Evolutionary conservation across 2,113 vertebrate species (phyloP).

Genomic region (Bucco capensis): DNA sequence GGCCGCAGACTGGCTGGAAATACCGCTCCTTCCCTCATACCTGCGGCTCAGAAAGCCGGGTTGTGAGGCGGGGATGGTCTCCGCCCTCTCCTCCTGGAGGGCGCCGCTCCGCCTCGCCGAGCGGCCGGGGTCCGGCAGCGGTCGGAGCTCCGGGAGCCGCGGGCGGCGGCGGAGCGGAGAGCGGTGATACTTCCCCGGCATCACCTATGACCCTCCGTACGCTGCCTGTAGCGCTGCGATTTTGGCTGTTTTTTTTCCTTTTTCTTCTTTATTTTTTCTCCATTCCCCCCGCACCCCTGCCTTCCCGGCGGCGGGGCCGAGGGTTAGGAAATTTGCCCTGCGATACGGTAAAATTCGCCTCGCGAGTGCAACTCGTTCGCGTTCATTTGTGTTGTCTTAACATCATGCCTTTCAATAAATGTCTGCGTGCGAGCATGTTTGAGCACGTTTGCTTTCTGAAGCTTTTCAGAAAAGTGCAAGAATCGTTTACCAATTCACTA

Average conservation of each 20-base stretch:
- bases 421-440: not conserved
- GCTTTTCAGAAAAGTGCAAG: not conserved
- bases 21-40: not conserved
- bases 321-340: not conserved
- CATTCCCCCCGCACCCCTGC: too few species aligned
- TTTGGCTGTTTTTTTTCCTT: not conserved
- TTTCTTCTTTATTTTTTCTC: rapidly evolving
- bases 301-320: not conserved
- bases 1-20: not conserved
- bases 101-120: not conserved
- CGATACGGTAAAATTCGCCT: not conserved
- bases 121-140: not conserved
- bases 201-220: not conserved
- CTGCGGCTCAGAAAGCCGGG: not conserved
- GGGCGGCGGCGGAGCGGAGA: not conserved
- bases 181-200: not conserved
- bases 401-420: not conserved
- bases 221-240: not conserved
- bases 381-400: not conserved
- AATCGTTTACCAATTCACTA: not conserved
- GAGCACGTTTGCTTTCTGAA: not conserved
- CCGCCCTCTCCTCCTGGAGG: not conserved
- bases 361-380: not conserved
- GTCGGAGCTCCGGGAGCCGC: not conserved
- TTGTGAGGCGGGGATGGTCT: not conserved